A percentile compares a stretch with the other conserved stretches of the same genome.
These are phyloP conservation scores for Sebastes melanostomus DNA, from an alignment of 2,797 vertebrate species.

Conservation along the genomic window DNA sequence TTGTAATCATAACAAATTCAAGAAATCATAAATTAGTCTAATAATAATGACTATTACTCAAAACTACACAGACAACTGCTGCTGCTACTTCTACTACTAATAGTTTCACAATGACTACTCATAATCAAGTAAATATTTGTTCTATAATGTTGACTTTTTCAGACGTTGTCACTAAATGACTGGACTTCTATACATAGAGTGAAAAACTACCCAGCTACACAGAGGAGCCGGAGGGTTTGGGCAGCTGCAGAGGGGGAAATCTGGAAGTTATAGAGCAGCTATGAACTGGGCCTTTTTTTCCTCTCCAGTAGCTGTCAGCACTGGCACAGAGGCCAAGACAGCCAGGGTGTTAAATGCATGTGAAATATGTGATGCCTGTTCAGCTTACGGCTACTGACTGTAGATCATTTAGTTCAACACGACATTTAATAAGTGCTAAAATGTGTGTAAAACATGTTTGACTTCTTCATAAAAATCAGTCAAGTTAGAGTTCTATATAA, in stretches of 20 bases:
- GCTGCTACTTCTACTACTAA: background rate
- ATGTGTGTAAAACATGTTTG: slow-evolving; percentile 8
- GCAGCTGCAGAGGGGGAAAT: slow-evolving; percentile 10
- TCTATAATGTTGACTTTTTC: background rate
- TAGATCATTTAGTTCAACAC: slow-evolving; percentile 1
- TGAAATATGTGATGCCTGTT: slow-evolving; percentile 51
- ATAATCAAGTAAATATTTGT: background rate
- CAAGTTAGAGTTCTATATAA: background rate
- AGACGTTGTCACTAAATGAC: background rate
- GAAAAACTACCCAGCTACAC: background rate
- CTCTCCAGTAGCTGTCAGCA: slow-evolving; percentile 46
- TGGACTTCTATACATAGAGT: background rate
- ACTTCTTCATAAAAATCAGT: background rate
- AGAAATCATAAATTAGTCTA: background rate
- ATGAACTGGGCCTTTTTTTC: slow-evolving; percentile 18
- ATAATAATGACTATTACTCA: background rate
- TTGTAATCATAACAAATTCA: background rate
- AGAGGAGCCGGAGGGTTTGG: background rate
- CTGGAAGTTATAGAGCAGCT: slow-evolving; percentile 22
- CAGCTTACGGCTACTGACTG: slow-evolving; percentile 12
- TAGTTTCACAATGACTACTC: background rate
- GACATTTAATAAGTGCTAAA: background rate
- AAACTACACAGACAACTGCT: background rate
- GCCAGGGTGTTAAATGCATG: slow-evolving; percentile 33
- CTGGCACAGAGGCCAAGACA: slow-evolving; percentile 21